Base-by-base conservation (phyloP, 2,888 invertebrate genomes). In the Xanthorhoe designata region DNA sequence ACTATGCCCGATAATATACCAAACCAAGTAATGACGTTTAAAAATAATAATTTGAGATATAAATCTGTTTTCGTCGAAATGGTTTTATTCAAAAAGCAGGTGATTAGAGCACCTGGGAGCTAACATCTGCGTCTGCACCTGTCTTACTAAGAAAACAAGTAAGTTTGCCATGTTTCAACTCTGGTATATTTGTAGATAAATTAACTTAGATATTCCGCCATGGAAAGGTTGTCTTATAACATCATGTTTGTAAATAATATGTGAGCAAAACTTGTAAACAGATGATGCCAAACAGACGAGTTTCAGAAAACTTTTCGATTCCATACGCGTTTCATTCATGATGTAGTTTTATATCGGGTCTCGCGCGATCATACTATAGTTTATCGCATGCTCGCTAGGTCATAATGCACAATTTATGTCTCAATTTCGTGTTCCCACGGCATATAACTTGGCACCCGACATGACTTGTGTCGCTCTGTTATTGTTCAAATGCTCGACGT, bases 351-450 rank as follows among this genome's bases (percentile, higher is more conserved):
- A 58, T 70, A 69, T 70, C 57, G 61, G 66, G 63, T 61, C 62
- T 55, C 66, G 64, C 58, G 61, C 52, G 66, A 74, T 75, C 72
- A 69, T 70, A 64, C 65, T 65, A 71, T 71, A 69, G 68, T 69
- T 68, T 64, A 72, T 70, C 66, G 55, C 61, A 50, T 52, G 51
- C 68, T 66, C 55, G 63, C 61, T 52, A 59, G 15, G 35, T 57
- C 69, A 69, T 72, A 72, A 71, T 73, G 66, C 68, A 69, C 68
- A 66, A 73, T 72, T 76, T 74, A 79, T 80, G 75, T 76, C 78
- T 78, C 77, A 73, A 78, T 82, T 78, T 81, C 75, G 70, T 75
- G 73, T 73, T 74, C 69, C 68, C 71, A 73, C 75, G 59, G 65
- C 70, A 67, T 71, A 70, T 69, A 67, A 73, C 71, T 75, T 72